phyloP scores from a whole-genome alignment of 2,888 invertebrate species.

The Folsomia manolachei region DNA sequence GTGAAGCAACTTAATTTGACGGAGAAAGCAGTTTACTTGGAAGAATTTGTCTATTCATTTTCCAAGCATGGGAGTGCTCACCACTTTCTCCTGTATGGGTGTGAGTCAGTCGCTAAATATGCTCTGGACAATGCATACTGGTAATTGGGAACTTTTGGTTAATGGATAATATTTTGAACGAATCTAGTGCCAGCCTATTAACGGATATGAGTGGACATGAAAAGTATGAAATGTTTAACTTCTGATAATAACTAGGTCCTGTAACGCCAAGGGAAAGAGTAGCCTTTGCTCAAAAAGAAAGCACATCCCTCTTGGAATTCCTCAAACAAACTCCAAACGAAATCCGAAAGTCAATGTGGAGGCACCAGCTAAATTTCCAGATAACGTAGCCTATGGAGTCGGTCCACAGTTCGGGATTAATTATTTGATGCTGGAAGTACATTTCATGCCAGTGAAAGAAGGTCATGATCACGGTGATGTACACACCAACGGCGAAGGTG shows the following conservation, averaged over 20 bases:
- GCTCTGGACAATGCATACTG: slow-evolving; percentile 11
- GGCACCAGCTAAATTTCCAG: slow-evolving; percentile 1
- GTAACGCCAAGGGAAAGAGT: slow-evolving; percentile 15
- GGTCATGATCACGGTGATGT: background rate
- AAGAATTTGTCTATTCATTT: slow-evolving; percentile 6
- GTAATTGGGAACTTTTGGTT: slow-evolving; percentile 2
- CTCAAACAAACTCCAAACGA: background rate
- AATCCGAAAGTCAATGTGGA: background rate
- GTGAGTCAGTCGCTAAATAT: slow-evolving; percentile 6
- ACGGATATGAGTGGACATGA: background rate
- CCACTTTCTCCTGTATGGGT: slow-evolving; percentile 23
- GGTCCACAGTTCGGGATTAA: slow-evolving; percentile 22
- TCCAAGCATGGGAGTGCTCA: slow-evolving; percentile 1
- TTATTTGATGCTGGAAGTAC: slow-evolving; percentile 23
- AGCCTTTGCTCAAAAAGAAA: slow-evolving; percentile 14
- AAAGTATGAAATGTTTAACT: background rate
- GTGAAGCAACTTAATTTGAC: background rate
- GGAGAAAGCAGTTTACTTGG: slow-evolving; percentile 9
- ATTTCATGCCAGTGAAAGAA: slow-evolving; percentile 5
- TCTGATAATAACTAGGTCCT: too few species aligned
- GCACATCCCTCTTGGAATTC: slow-evolving; percentile 22
- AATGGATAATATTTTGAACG: slow-evolving; percentile 2
- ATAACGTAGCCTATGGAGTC: slow-evolving; percentile 17
- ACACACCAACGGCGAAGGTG: too few species aligned
- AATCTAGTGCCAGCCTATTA: background rate